Evolutionary conservation across 2,797 vertebrate genomes (phyloP), one percentile per base, ranked within the genome.

Genomic region (Moxostoma hubbsi): DNA sequence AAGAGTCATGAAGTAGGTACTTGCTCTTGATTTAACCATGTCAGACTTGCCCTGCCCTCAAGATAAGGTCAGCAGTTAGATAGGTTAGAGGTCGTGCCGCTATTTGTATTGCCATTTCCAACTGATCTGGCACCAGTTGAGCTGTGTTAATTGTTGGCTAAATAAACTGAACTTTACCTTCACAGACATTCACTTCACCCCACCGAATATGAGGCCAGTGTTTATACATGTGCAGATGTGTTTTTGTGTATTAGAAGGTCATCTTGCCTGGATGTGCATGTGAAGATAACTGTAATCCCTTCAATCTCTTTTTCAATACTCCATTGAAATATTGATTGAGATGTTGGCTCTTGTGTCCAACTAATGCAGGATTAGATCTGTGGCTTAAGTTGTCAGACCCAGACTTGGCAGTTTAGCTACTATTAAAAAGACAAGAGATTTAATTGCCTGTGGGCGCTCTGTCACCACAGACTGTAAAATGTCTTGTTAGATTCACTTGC

Each of bases 321-420:
- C 49, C 65, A 55, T 24, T 50, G 18, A 57, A 68, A 75, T 75
- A 75, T 70, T 64, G 59, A 75, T 75, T 43, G 57, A 55, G 50
- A 75, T 75, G 24, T 47, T 16, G 5, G 6, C 18, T 51, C 10
- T 7, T 75, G 66, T 49, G 51, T 63, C 70, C 49, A 43, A 45
- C 65, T 68, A 54, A 43, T 18, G 43, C 13, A 49, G 13, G 13
- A 70, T 70, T 81, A 71, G 65, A 54, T 69, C 61, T 24, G 51
- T 1, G 13, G 16, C 47, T 61, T 63, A 75, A 36, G 45, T 7
- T 55, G 72, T 59, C 50, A 43, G 36, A 36, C 64, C 49, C 24
- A 51, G 55, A 53, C 13, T 77, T 72, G 43, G 8, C n/a, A 9
- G 12, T 50, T 46, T 1, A 49, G 13, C 46, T 68, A 65, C 46